Base-by-base conservation (phyloP, 2,113 vertebrate genomes). In the Silurus glanis region DNA sequence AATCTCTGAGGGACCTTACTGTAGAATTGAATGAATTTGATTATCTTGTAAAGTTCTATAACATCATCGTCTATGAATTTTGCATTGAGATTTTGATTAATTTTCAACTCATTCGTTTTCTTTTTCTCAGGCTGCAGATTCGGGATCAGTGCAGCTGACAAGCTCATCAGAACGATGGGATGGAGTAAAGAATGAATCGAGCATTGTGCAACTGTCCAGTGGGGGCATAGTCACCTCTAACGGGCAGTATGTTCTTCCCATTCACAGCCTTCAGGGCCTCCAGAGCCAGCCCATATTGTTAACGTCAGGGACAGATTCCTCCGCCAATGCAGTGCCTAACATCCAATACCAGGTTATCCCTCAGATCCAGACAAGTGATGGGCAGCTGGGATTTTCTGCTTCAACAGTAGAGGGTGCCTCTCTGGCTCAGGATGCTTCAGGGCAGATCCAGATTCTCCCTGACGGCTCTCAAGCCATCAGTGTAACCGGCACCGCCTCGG, bases 261-360 rank as follows among this genome's bases (percentile, higher is more conserved):
- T 99, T 91, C 98, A 99, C 93, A 97, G 96, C 95, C 93, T 99
- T 91, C 98, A 99, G 93, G 97, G 96, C 95, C 93, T 99, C 93
- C 97, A 99, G 93, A 98, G 96, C 96, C 98, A 99, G 90, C 96
- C 97, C 91, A 97, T 99, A 91, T 98, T 98, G 95, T 97, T 99
- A 94, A 96, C 97, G 67, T 96, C 97, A 89, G 97, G 97, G 95
- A 96, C 96, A 78, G 97, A 98, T 90, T 92, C 95, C 86, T 96
- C 97, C 91, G 96, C 96, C 95, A 97, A 97, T 93, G 95, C 97
- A 93, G 97, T 99, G 96, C 97, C 98, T 95, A 99, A 95, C 90
- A 97, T 99, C 94, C 98, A 99, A 84, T 99, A 99, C 95, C 98
- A 99, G 97, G 97, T 99, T 94, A 98, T 99, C 95, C 98, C 98